Evolutionary conservation across 1,140 invertebrate species (phyloP), one percentile per base, ranked within the genome.

Genomic region (Charaxes varanes): DNA sequence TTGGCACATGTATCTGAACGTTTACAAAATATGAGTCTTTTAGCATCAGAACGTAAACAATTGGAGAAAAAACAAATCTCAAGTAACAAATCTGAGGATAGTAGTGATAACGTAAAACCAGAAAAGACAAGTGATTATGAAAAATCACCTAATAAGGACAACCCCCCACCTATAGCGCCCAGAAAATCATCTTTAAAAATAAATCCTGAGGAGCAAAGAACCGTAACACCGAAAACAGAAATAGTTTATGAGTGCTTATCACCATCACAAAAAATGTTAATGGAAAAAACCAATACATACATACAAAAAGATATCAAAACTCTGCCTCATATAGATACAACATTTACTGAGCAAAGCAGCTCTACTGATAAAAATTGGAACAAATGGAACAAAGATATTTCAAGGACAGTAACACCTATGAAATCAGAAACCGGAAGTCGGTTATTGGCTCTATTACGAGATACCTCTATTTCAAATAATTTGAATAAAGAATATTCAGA

Each of bases 231-330:
- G 0, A 67, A 82, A 22, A 68, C 76, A 14, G 88, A 92, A 60
- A 87, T 88, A 0, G 81, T 90, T 1, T 70, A 92, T 16, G 80
- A 92, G 0, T 92, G 90, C 62, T 72, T 93, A 5, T 93, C 91
- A 0, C 92, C 92, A 0, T 89, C 88, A 0, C 91, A 93, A 57
- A 89, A 88, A 54, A 79, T 85, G 28, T 59, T 86, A 14, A 77
- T 87, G 44, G 85, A 81, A 43, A 78, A 67, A 52, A 84, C 76
- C 10, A 80, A 83, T 30, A 71, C 83, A 6, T 59, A 83, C n/a
- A 32, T 44, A 26, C 21, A 12, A 23, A 21, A 11, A 15, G 31
- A 31, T 26, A 17, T 46, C 14, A 37, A 17, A 10, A 11, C 3
- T 32, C 27, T 37, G 34, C 6, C 16, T 6, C 14, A 22, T 6